A percentile compares a stretch with the other conserved stretches of the same genome.
Evolutionary conservation across 1,140 invertebrate genomes (phyloP).

Genomic region (Atopsyche davidsoni): DNA sequence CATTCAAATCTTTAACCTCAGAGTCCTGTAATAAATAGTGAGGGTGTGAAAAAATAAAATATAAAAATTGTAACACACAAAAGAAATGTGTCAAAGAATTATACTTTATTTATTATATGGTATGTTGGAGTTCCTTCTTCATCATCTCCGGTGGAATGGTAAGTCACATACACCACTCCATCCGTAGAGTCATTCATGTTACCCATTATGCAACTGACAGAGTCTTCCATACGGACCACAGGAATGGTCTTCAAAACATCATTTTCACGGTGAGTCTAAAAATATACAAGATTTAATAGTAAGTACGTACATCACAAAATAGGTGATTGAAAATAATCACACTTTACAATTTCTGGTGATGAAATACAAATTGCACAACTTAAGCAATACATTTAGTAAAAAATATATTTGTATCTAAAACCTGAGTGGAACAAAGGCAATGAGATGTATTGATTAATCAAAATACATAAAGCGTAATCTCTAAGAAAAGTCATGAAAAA

Average conservation of each 20-base stretch:
- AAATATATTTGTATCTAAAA: too few relatives aligned
- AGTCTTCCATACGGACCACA: constrained; percentile 1
- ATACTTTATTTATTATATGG: constrained; percentile 26
- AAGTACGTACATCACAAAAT: too few relatives aligned
- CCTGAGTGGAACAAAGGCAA: too few relatives aligned
- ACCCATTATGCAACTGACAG: constrained; percentile 3
- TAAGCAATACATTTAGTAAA: too few relatives aligned
- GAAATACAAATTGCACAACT: too few relatives aligned
- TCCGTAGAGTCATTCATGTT: constrained; percentile 8
- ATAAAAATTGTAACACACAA: background rate
- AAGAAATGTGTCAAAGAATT: background rate
- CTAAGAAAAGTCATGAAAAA: too few relatives aligned
- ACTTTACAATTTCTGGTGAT: too few relatives aligned
- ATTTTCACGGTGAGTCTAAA: constrained; percentile 5
- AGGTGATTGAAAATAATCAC: too few relatives aligned
- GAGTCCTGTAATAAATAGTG: constrained; percentile 6
- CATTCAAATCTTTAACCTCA: constrained; percentile 3
- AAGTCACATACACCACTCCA: constrained; percentile 21
- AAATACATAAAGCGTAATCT: too few relatives aligned
- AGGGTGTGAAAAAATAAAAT: background rate
- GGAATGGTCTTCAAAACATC: constrained; percentile 2
- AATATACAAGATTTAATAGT: background rate
- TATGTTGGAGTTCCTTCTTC: constrained; percentile 18
- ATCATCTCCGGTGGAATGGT: constrained; percentile 15
- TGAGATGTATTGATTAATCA: too few relatives aligned